Evolutionary conservation across 2,113 vertebrate species (phyloP).

Genomic region (Lampris incognitus): DNA sequence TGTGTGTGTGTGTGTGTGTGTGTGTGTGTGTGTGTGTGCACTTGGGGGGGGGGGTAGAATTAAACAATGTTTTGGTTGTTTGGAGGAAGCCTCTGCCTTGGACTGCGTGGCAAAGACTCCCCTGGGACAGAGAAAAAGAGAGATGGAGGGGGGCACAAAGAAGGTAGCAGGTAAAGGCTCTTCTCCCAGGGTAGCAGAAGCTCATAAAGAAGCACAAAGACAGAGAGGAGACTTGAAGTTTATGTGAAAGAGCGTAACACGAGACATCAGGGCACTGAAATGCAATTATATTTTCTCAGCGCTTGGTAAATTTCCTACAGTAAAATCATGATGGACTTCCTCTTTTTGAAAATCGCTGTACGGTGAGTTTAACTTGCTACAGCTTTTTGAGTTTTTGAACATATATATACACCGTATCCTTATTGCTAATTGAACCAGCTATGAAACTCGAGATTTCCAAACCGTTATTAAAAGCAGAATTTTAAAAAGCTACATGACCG

Average conservation of each 20-base stretch:
- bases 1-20: no score
- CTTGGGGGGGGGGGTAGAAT: conserved; percentile 26
- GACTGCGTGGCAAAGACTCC: conserved; percentile 46
- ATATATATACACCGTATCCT: no score
- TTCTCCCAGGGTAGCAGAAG: conserved; percentile 25
- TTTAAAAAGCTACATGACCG: not conserved
- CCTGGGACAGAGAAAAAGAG: conserved; percentile 41
- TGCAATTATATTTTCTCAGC: conserved; percentile 30
- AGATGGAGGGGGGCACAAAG: not conserved
- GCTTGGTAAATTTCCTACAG: conserved; percentile 36
- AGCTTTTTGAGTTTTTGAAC: no score
- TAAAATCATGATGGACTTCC: conserved; percentile 17
- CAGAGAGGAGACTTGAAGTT: conserved; percentile 20
- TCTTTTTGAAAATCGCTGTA: conserved; percentile 53
- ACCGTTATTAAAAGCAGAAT: not conserved
- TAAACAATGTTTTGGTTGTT: conserved; percentile 64
- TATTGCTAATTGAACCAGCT: not conserved
- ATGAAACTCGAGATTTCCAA: not conserved
- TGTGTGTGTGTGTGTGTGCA: no score
- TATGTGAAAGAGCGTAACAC: not conserved
- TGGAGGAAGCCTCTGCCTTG: conserved; percentile 52
- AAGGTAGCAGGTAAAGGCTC: conserved; percentile 49
- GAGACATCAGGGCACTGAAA: not conserved
- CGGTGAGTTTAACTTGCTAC: conserved; percentile 27
- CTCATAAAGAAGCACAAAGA: not conserved